Percentiles rank a stretch among this genome's conserved stretches.
phyloP scores from a whole-genome alignment of 2,888 invertebrate genomes.

The Drosophila parthenogenetica region DNA sequence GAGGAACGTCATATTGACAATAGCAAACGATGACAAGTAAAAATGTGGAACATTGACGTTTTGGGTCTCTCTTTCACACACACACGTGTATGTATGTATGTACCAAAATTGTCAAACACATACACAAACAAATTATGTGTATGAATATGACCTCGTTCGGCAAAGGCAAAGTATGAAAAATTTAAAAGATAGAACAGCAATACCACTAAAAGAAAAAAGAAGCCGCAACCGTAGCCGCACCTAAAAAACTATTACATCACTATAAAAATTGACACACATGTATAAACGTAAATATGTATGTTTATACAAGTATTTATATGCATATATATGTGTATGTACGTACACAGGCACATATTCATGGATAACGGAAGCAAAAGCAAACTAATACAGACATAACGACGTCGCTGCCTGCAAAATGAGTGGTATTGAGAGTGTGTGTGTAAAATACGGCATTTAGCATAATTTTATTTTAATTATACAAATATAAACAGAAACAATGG shows the following conservation, averaged over 20 bases:
- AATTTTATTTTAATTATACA: conserved; percentile 30
- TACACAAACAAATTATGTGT: not conserved
- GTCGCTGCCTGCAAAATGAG: conserved; percentile 23
- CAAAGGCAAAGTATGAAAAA: conserved; percentile 17
- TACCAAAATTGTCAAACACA: not conserved
- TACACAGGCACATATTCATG: conserved; percentile 15
- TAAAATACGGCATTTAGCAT: conserved; percentile 16
- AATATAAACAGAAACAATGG: conserved; percentile 34
- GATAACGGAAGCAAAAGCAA: conserved; percentile 45
- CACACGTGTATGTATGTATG: not conserved
- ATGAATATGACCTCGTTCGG: conserved; percentile 28
- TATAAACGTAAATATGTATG: conserved; percentile 10
- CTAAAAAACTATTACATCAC: conserved; percentile 72
- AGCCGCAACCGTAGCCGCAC: conserved; percentile 73
- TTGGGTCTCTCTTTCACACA: not conserved
- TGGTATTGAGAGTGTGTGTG: conserved; percentile 1
- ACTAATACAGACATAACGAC: conserved; percentile 2
- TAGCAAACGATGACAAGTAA: conserved; percentile 27
- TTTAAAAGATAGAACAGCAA: conserved; percentile 20
- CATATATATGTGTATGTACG: conserved; percentile 8
- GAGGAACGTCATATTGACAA: conserved; percentile 7
- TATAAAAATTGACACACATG: conserved; percentile 61
- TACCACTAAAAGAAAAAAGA: conserved; percentile 4
- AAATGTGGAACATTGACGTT: conserved; percentile 12
- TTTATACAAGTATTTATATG: conserved; percentile 13